Percentiles rank a stretch among this genome's conserved stretches.
Evolutionary conservation across 2,888 invertebrate species (phyloP).

Genomic region (Polydrusus tereticollis): DNA sequence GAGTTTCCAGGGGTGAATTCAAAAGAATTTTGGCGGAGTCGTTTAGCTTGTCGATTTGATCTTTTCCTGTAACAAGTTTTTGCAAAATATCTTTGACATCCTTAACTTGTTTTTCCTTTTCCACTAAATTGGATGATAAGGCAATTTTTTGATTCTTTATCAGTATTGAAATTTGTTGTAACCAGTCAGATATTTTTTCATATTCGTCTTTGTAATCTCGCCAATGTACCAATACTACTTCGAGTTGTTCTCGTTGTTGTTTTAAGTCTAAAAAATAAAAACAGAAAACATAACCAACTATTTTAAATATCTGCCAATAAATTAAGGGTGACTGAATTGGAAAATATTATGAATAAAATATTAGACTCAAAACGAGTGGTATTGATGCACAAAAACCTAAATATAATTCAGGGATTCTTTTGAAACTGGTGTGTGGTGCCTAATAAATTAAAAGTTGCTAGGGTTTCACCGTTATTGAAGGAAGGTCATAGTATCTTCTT

Average conservation of each 20-base stretch:
- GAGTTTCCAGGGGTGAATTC: constrained; percentile 87
- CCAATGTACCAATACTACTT: constrained; percentile 86
- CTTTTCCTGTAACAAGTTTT: constrained; percentile 82
- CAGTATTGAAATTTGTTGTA: constrained; percentile 91
- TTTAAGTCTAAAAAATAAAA: constrained; percentile 73
- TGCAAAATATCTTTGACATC: constrained; percentile 84
- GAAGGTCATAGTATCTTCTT: too few species aligned
- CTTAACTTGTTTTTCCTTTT: constrained; percentile 87
- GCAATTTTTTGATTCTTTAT: constrained; percentile 92
- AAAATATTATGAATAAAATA: background rate
- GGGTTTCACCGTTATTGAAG: too few species aligned
- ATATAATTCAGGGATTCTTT: too few species aligned
- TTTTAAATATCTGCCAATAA: background rate
- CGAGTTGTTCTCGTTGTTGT: constrained; percentile 86
- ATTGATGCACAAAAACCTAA: too few species aligned
- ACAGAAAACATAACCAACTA: background rate
- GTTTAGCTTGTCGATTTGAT: constrained; percentile 87
- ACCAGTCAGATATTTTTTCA: constrained; percentile 91
- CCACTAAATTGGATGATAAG: constrained; percentile 81
- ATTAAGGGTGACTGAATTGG: too few species aligned
- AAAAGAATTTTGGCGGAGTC: constrained; percentile 81
- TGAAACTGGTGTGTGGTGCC: too few species aligned
- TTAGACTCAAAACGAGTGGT: too few species aligned
- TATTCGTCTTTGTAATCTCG: constrained; percentile 94
- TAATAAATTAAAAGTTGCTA: too few species aligned